phyloP scores from a whole-genome alignment of 2,888 invertebrate genomes.

The Hypolimnas misippus region DNA sequence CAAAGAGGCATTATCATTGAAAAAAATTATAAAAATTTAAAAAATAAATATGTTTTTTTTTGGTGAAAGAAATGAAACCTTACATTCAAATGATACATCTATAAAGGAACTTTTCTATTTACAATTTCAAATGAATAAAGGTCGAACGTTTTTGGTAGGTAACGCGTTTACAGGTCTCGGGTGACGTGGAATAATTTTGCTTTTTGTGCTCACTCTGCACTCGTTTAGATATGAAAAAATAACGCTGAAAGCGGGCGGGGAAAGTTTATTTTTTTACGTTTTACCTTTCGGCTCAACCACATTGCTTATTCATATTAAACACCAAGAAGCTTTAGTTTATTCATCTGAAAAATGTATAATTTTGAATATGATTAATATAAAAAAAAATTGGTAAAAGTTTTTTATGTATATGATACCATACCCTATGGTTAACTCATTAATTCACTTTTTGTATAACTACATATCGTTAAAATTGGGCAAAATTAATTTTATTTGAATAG shows the following conservation, averaged over 20 bases:
- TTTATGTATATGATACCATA: not conserved
- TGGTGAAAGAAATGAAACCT: not conserved
- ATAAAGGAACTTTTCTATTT: constrained; percentile 45
- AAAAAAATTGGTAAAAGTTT: not conserved
- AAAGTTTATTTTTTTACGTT: constrained; percentile 26
- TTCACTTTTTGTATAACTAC: no score
- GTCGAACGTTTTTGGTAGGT: constrained; percentile 43
- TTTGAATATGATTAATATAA: constrained; percentile 3
- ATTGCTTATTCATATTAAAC: constrained; percentile 36
- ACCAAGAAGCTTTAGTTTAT: constrained; percentile 22
- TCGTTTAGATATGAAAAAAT: constrained; percentile 62
- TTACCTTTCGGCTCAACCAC: constrained; percentile 19
- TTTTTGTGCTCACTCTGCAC: constrained; percentile 47
- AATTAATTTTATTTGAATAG: no score
- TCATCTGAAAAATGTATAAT: constrained; percentile 14
- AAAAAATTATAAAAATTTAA: no score
- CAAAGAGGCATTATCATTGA: no score
- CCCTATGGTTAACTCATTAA: no score
- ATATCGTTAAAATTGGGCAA: no score
- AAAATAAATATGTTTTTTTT: not conserved
- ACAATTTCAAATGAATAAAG: constrained; percentile 48
- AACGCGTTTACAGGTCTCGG: constrained; percentile 49
- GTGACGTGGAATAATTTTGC: constrained; percentile 57
- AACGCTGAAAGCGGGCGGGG: constrained; percentile 39
- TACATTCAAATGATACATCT: constrained; percentile 34